Percentiles rank a stretch among this genome's conserved stretches.
These are phyloP conservation scores for Tiliqua scincoides DNA, from an alignment of 2,113 vertebrate genomes.

Conservation along the genomic window DNA sequence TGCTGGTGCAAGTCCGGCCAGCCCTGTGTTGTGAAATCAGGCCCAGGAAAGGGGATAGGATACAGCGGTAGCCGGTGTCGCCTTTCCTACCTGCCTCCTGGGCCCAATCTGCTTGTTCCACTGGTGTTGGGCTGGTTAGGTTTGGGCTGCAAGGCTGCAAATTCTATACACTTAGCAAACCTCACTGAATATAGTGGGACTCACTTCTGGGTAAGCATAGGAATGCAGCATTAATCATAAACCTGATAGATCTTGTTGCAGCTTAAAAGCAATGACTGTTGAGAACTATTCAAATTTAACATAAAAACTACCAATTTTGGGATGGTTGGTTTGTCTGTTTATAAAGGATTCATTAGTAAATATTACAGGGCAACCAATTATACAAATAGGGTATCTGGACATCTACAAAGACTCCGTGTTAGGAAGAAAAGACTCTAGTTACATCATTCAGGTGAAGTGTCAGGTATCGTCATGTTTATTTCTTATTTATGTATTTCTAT, in stretches of 20 bases:
- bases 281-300: neutral
- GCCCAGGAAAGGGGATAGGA: too few relatives aligned
- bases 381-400: neutral
- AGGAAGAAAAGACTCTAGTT: neutral
- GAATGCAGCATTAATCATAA: neutral
- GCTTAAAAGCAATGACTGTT: neutral
- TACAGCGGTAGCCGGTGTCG: too few relatives aligned
- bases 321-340: neutral
- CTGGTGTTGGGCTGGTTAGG: too few relatives aligned
- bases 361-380: too few relatives aligned
- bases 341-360: neutral
- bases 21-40: too few relatives aligned
- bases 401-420: neutral
- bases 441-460: neutral
- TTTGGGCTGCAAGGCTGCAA: too few relatives aligned
- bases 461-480: neutral
- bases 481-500: neutral
- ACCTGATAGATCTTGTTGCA: neutral
- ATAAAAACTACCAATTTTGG: neutral
- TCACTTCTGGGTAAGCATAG: too few relatives aligned
- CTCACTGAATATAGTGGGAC: too few relatives aligned
- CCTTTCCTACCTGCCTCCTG: too few relatives aligned
- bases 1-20: too few relatives aligned
- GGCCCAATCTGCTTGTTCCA: too few relatives aligned
- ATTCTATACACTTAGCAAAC: too few relatives aligned